phyloP scores from a whole-genome alignment of 2,888 invertebrate genomes.

The Chalcosyrphus nemorum region DNA sequence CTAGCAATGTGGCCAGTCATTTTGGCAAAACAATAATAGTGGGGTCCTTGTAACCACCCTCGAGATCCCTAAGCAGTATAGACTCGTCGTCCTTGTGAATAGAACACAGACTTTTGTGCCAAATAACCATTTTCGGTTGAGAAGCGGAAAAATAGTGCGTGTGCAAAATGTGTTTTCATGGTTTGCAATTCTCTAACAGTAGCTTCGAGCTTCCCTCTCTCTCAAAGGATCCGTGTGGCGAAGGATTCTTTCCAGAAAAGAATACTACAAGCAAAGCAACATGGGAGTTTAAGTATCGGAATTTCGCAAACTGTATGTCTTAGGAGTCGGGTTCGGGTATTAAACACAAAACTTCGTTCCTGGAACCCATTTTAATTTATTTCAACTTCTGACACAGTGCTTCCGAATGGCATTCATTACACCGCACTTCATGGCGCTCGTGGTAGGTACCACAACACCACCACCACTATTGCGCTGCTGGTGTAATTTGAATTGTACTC shows the following conservation, averaged over 20 bases:
- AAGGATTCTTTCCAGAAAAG: neutral
- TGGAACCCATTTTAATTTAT: constrained; percentile 59
- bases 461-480: neutral
- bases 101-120: constrained; percentile 11
- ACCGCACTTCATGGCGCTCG: constrained; percentile 32
- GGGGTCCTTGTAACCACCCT: too few species aligned
- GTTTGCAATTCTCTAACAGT: constrained; percentile 33
- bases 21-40: constrained; percentile 53
- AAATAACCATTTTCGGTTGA: constrained; percentile 51
- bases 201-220: neutral
- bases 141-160: constrained; percentile 62
- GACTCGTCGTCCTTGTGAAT: constrained; percentile 17
- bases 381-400: constrained; percentile 29
- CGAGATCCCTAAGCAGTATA: too few species aligned
- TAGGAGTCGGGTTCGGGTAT: neutral
- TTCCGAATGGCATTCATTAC: constrained; percentile 57
- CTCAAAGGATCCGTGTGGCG: neutral
- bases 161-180: constrained; percentile 55
- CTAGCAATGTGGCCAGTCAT: constrained; percentile 35
- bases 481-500: constrained; percentile 42
- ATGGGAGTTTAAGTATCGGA: neutral
- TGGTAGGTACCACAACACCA: neutral
- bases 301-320: constrained; percentile 34
- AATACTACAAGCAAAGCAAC: neutral
- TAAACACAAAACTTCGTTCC: constrained; percentile 15